phyloP scores from a whole-genome alignment of 2,888 invertebrate species.

The Drosophila fungiperda region DNA sequence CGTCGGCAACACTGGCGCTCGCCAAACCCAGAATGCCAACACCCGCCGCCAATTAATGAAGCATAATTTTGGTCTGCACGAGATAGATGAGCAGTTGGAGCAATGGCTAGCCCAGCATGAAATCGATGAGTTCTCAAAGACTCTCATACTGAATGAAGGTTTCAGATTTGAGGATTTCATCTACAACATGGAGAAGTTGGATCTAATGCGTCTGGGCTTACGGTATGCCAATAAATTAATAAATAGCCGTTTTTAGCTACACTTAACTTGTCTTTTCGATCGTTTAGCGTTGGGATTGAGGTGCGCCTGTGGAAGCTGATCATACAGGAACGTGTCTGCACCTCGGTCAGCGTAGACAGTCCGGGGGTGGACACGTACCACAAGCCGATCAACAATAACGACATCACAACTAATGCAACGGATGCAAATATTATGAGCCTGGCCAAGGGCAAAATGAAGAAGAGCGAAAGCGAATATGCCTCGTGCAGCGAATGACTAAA shows the following conservation, averaged over 20 bases:
- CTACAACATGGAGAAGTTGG: conserved; percentile 92
- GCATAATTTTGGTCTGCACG: conserved; percentile 78
- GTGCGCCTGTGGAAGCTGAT: conserved; percentile 94
- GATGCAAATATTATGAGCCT: conserved; percentile 46
- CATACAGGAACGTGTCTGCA: conserved; percentile 81
- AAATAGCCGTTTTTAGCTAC: not conserved
- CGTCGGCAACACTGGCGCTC: conserved; percentile 33
- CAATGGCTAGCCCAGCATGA: conserved; percentile 90
- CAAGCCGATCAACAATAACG: conserved; percentile 65
- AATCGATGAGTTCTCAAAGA: conserved; percentile 89
- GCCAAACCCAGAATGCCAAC: conserved; percentile 42
- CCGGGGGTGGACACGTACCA: conserved; percentile 51
- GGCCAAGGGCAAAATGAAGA: conserved; percentile 63
- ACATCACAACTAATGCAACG: conserved; percentile 54
- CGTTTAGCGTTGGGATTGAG: conserved; percentile 88
- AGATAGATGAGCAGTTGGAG: conserved; percentile 87
- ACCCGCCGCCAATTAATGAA: conserved; percentile 63
- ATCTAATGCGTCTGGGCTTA: conserved; percentile 91
- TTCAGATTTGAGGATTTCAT: conserved; percentile 93
- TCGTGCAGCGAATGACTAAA: conserved; percentile 82
- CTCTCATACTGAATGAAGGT: conserved; percentile 90
- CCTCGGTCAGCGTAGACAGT: conserved; percentile 62
- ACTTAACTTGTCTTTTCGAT: not conserved
- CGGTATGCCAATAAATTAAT: conserved; percentile 86
- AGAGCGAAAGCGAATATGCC: conserved; percentile 83